Percentiles rank a stretch among this genome's conserved stretches.
Evolutionary conservation across 2,888 invertebrate genomes (phyloP).

Genomic region (Thera obeliscata): DNA sequence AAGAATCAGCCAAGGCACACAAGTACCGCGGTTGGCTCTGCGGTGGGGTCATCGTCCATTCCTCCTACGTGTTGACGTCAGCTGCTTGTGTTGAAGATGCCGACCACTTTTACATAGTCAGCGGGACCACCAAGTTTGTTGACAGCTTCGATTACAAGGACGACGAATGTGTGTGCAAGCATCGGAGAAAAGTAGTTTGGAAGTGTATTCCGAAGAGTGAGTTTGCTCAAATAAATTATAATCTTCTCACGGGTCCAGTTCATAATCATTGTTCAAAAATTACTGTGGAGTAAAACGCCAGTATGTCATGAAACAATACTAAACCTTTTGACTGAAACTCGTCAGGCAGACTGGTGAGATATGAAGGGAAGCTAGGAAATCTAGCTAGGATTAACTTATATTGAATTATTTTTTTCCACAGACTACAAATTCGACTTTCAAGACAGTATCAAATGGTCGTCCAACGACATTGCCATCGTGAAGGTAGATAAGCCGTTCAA

Average conservation of each 20-base stretch:
- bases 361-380: no score
- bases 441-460: slow-evolving; percentile 80
- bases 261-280: no score
- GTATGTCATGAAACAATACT: no score
- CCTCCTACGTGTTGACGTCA: slow-evolving; percentile 72
- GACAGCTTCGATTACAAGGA: slow-evolving; percentile 74
- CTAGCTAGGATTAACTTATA: no score
- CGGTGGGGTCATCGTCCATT: slow-evolving; percentile 73
- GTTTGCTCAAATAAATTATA: slow-evolving; percentile 38
- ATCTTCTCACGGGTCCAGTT: background rate
- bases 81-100: slow-evolving; percentile 80
- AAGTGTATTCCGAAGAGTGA: slow-evolving; percentile 80
- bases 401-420: slow-evolving; percentile 40
- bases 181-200: slow-evolving; percentile 74
- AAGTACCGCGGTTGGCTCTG: slow-evolving; percentile 78
- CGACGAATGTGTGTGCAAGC: slow-evolving; percentile 71
- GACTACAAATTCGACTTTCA: slow-evolving; percentile 81
- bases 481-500: slow-evolving; percentile 76
- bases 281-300: no score
- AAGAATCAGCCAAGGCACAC: slow-evolving; percentile 76
- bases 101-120: slow-evolving; percentile 75
- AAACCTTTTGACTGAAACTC: no score
- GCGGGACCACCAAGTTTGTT: slow-evolving; percentile 72
- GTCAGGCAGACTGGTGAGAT: no score
- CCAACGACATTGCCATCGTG: slow-evolving; percentile 78